phyloP scores from a whole-genome alignment of 2,797 vertebrate species.

The Choloepus didactylus region DNA sequence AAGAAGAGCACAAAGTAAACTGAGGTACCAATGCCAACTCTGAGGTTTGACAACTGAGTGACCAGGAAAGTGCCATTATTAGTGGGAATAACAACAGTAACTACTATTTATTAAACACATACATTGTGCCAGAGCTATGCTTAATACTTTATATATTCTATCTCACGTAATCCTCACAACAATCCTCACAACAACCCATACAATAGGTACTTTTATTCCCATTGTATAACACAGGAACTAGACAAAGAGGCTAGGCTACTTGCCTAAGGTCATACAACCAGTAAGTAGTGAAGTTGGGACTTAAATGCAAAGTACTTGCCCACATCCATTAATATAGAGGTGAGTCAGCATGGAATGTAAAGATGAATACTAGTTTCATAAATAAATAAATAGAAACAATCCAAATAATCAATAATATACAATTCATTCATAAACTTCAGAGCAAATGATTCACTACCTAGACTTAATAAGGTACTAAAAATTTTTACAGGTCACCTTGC shows the following conservation, averaged over 20 bases:
- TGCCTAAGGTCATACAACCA: not conserved
- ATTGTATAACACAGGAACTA: not conserved
- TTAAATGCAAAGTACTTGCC: slow-evolving; percentile 8
- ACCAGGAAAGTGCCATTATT: not conserved
- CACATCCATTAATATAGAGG: not conserved
- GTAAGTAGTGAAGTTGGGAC: not conserved
- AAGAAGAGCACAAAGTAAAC: slow-evolving; percentile 36
- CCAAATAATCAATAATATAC: not conserved
- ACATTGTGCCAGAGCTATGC: not conserved
- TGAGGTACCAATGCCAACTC: not conserved
- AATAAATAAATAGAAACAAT: not conserved
- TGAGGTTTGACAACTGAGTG: not conserved
- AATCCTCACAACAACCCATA: not conserved
- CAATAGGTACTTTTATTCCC: not conserved
- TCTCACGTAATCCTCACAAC: not conserved
- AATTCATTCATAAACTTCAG: not conserved
- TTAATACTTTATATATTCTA: not conserved
- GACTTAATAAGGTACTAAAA: slow-evolving; percentile 4
- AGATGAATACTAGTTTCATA: slow-evolving; percentile 19
- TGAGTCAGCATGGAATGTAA: not conserved
- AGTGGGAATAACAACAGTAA: not conserved
- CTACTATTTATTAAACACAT: not conserved
- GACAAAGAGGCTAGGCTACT: not conserved
- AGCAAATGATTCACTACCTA: not conserved
- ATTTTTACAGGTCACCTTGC: not conserved